phyloP scores from a whole-genome alignment of 2,797 vertebrate species.

The Pagetopsis macropterus region DNA sequence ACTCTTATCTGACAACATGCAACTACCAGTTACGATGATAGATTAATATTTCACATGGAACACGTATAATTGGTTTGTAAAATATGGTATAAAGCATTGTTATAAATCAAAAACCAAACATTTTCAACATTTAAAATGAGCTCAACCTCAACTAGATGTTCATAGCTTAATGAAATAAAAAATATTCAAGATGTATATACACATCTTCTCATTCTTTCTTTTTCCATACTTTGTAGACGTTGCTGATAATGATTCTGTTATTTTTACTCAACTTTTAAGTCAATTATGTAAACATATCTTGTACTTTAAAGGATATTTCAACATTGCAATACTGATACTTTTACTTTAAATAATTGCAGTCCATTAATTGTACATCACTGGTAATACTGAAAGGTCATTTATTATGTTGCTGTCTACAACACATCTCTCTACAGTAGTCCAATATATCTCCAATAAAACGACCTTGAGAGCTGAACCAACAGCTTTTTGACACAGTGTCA shows the following conservation, averaged over 20 bases:
- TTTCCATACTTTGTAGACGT: not conserved
- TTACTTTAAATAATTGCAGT: not conserved
- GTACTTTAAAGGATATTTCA: not conserved
- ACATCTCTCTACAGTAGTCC: not conserved
- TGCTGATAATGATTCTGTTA: not conserved
- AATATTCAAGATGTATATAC: not conserved
- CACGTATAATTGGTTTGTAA: not conserved
- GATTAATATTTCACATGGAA: not conserved
- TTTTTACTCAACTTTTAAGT: not conserved
- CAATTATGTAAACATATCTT: not conserved
- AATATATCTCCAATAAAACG: conserved; percentile 4
- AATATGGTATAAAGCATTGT: not conserved
- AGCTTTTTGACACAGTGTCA: conserved; percentile 18
- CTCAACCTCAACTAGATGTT: not conserved
- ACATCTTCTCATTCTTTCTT: not conserved
- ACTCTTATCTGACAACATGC: not conserved
- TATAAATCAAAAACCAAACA: not conserved
- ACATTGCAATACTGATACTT: not conserved
- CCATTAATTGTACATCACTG: not conserved
- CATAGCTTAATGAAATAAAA: not conserved
- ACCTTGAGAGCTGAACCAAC: conserved; percentile 29
- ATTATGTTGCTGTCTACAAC: not conserved
- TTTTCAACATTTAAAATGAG: not conserved
- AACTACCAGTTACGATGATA: not conserved
- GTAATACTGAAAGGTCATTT: not conserved